Base-by-base conservation (phyloP, 2,113 vertebrate genomes). In the Lophius piscatorius region DNA sequence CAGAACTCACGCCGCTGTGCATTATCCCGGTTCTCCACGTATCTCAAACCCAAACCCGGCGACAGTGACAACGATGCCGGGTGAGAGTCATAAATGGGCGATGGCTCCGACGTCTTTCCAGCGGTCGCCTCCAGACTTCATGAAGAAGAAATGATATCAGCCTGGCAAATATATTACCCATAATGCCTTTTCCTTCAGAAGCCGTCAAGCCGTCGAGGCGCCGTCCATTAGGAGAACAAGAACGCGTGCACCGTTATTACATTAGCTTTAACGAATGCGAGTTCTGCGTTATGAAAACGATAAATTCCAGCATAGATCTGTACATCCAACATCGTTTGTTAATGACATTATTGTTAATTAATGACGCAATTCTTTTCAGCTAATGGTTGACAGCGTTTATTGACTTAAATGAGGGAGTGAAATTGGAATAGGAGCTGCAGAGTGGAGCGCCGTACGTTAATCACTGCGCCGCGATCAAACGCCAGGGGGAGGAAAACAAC, bases 181-280 rank as follows among this genome's bases (percentile, higher is more conserved):
- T 83, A 85, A 79, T 81, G 59, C 76, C 23, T 80, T 80, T 82
- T 60, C 65, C 67, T 72, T 74, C 70, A 54, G 71, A 74, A 76
- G 62, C 71, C 81, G 80, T 84, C 79, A 81, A 74, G 76, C 76
- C 73, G 58, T 63, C 65, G 73, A 78, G n/a, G 44, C 49, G 73
- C 76, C 73, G 73, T 84, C 70, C 73, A 80, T 83, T 78, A 74
- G 45, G 28, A 28, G 47, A 79, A 75, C 63, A 83, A 52, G 76
- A 75, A 49, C 60, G 67, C 74, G 81, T 67, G 78, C 70, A 50
- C 56, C 66, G 57, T 82, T 76, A 74, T 82, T 78, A 71, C 75
- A 84, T 81, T 80, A 63, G 12, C 8, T 64, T 75, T 81, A 60
- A 70, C 63, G 76, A 78, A 79, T 75, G 70, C 46, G 23, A 64